phyloP scores from a whole-genome alignment of 2,888 invertebrate genomes.

The Ennomos erosarius region DNA sequence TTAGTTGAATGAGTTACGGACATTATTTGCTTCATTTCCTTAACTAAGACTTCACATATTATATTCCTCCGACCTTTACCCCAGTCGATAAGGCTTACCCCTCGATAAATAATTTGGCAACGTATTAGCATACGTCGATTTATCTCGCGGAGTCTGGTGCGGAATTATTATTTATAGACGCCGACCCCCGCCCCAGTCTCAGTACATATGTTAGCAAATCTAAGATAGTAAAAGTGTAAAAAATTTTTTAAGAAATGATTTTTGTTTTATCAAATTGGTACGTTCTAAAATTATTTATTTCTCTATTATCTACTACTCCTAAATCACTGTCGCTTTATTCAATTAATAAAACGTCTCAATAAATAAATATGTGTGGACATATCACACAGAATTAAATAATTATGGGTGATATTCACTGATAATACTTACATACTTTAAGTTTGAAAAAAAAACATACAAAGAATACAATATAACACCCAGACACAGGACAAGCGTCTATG shows the following conservation, averaged over 20 bases:
- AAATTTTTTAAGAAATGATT: slow-evolving; percentile 8
- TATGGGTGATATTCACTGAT: too few species aligned
- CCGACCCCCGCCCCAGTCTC: slow-evolving; percentile 67
- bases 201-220: slow-evolving; percentile 82
- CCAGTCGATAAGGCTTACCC: slow-evolving; percentile 61
- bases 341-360: too few species aligned
- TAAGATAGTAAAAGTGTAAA: slow-evolving; percentile 48
- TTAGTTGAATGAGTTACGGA: too few species aligned
- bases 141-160: slow-evolving; percentile 71
- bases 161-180: slow-evolving; percentile 82
- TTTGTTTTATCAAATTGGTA: not conserved
- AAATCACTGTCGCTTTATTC: too few species aligned
- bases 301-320: too few species aligned
- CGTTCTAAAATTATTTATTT: too few species aligned
- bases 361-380: too few species aligned
- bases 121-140: slow-evolving; percentile 84
- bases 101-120: slow-evolving; percentile 83
- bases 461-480: too few species aligned
- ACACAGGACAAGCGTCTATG: too few species aligned
- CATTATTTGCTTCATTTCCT: slow-evolving; percentile 12
- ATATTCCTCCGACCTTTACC: slow-evolving; percentile 32
- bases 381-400: too few species aligned
- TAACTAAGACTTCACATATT: slow-evolving; percentile 13
- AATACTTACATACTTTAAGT: too few species aligned
- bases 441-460: too few species aligned